Evolutionary conservation across 2,113 vertebrate species (phyloP).

Genomic region (Noctilio leporinus): DNA sequence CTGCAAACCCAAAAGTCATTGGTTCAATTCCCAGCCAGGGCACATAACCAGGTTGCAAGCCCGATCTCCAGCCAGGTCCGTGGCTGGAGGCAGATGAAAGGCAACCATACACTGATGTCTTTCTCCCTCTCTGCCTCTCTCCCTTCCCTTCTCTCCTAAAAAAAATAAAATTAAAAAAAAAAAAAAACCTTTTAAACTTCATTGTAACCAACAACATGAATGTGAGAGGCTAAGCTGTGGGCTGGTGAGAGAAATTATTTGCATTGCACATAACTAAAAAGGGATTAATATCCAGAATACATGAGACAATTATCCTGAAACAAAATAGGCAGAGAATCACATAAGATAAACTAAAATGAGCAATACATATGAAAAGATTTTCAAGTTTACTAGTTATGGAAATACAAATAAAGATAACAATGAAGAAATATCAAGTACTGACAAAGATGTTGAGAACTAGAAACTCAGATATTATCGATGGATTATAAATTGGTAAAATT

Average conservation of each 20-base stretch:
- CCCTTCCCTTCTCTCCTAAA: too few relatives aligned
- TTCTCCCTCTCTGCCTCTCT: too few relatives aligned
- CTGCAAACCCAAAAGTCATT: too few relatives aligned
- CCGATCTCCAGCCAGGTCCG: too few relatives aligned
- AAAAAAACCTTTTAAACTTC: too few relatives aligned
- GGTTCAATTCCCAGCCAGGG: too few relatives aligned
- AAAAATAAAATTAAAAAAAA: too few relatives aligned
- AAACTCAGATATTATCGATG: neutral
- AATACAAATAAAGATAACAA: constrained; percentile 21
- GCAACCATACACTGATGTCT: too few relatives aligned
- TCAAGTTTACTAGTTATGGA: neutral
- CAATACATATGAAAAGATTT: constrained; percentile 8
- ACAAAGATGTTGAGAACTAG: constrained; percentile 6
- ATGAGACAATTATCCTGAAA: neutral
- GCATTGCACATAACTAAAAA: neutral
- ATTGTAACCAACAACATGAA: neutral
- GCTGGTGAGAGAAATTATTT: neutral
- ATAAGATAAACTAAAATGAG: constrained; percentile 13
- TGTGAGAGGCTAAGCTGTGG: neutral
- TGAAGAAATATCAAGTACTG: neutral
- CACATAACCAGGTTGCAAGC: too few relatives aligned
- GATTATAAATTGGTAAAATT: constrained; percentile 4
- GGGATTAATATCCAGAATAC: neutral
- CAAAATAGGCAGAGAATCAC: constrained; percentile 23
- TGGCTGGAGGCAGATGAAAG: too few relatives aligned